Evolutionary conservation across 1,140 invertebrate genomes (phyloP).

Genomic region (Sitophilus oryzae): DNA sequence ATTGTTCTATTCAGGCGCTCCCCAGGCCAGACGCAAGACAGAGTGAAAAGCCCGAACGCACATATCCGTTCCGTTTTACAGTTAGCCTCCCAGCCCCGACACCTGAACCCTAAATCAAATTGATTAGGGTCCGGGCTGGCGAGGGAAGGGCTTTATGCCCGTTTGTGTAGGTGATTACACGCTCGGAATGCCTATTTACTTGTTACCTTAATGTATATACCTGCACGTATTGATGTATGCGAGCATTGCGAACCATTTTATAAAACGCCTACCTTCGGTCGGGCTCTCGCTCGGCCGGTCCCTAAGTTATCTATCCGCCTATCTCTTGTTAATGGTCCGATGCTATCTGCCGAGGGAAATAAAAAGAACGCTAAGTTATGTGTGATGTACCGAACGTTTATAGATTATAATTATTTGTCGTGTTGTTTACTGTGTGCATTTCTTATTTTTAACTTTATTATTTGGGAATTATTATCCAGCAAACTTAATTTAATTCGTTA

Average conservation of each 20-base stretch:
- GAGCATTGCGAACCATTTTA: constrained; percentile 12
- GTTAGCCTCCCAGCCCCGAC: background rate
- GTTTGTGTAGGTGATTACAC: constrained; percentile 27
- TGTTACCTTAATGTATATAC: constrained; percentile 23
- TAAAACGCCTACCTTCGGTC: constrained; percentile 9
- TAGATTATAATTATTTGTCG: background rate
- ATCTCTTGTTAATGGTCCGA: background rate
- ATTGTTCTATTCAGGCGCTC: background rate
- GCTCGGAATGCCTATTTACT: constrained; percentile 24
- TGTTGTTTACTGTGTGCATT: too few species aligned
- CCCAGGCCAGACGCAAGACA: background rate
- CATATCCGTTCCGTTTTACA: background rate
- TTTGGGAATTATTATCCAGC: too few species aligned
- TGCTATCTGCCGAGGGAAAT: background rate
- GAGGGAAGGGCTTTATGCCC: constrained; percentile 22
- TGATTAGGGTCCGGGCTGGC: constrained; percentile 21
- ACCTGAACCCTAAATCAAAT: constrained; percentile 27
- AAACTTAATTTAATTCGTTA: too few species aligned
- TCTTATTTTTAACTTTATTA: too few species aligned
- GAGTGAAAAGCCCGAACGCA: background rate
- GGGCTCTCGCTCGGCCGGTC: background rate
- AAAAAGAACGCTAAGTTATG: background rate
- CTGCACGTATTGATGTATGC: constrained; percentile 20
- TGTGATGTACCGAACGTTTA: background rate
- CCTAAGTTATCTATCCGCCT: background rate